Conservation (phyloP, 2,113 vertebrate species). For the Tyrannus savana region DNA sequence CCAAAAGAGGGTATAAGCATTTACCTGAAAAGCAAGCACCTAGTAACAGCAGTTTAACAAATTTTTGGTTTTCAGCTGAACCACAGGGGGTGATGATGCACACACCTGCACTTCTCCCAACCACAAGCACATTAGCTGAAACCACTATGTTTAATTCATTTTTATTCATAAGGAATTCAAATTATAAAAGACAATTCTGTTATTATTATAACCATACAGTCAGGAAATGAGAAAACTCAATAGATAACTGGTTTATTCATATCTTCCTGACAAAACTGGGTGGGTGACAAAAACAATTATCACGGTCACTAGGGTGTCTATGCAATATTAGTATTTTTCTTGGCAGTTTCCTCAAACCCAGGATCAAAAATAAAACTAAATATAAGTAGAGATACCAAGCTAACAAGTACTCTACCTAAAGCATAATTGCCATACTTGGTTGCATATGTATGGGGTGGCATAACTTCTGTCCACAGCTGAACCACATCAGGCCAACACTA, state of each 20-base stretch:
- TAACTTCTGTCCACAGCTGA: background rate
- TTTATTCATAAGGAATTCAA: background rate
- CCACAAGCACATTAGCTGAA: background rate
- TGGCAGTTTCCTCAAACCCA: background rate
- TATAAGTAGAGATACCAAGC: background rate
- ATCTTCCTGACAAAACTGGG: background rate
- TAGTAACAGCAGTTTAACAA: background rate
- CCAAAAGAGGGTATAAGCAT: background rate
- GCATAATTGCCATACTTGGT: background rate
- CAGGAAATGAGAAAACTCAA: background rate
- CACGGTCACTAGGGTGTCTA: background rate
- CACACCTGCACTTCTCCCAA: background rate
- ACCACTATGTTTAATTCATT: background rate
- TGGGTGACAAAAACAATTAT: background rate
- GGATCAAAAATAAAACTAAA: too few species aligned
- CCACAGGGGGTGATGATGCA: rapidly evolving
- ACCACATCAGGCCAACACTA: background rate
- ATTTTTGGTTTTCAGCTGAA: background rate
- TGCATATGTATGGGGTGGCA: background rate
- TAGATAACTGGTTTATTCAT: background rate
- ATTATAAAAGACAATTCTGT: background rate
- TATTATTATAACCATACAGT: background rate
- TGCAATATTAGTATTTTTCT: background rate
- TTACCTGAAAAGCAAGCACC: background rate
- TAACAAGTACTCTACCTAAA: background rate